Percentiles rank a stretch among this genome's conserved stretches.
These are phyloP conservation scores for Neodiprion lecontei DNA, from an alignment of 1,140 invertebrate species.

Conservation along the genomic window DNA sequence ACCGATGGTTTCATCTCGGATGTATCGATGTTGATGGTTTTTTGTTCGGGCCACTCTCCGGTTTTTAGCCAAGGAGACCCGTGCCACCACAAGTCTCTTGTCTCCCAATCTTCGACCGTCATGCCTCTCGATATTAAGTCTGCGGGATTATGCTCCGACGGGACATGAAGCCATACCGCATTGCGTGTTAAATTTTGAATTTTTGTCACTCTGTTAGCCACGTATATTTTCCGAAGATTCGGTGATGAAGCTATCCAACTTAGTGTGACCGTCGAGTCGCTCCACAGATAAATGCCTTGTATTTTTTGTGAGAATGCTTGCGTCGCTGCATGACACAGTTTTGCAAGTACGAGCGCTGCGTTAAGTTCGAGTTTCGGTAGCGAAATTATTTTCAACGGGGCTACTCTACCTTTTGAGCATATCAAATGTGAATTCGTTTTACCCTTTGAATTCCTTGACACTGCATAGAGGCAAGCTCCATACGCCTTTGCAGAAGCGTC, in stretches of 20 bases:
- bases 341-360: constrained; percentile 52
- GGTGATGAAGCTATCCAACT: constrained; percentile 46
- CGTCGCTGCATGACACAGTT: constrained; percentile 39
- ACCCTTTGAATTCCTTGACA: background rate
- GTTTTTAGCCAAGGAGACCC: constrained; percentile 28
- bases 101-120: constrained; percentile 1
- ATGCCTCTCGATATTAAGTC: constrained; percentile 32
- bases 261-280: constrained; percentile 52
- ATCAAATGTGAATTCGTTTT: constrained; percentile 29
- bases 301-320: constrained; percentile 34
- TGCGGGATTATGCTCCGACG: constrained; percentile 50
- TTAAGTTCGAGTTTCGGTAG: constrained; percentile 60
- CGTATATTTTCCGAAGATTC: constrained; percentile 46
- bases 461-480: constrained; percentile 36
- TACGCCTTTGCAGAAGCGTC: constrained; percentile 37
- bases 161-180: constrained; percentile 50
- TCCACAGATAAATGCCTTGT: constrained; percentile 42
- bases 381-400: constrained; percentile 54
- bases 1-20: background rate
- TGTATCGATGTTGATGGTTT: constrained; percentile 10
- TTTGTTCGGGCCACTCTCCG: background rate
- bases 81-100: constrained; percentile 30
- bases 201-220: constrained; percentile 31
- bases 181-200: constrained; percentile 18
- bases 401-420: constrained; percentile 50